Conservation (phyloP, 2,113 vertebrate species). For the Falco punctatus region DNA sequence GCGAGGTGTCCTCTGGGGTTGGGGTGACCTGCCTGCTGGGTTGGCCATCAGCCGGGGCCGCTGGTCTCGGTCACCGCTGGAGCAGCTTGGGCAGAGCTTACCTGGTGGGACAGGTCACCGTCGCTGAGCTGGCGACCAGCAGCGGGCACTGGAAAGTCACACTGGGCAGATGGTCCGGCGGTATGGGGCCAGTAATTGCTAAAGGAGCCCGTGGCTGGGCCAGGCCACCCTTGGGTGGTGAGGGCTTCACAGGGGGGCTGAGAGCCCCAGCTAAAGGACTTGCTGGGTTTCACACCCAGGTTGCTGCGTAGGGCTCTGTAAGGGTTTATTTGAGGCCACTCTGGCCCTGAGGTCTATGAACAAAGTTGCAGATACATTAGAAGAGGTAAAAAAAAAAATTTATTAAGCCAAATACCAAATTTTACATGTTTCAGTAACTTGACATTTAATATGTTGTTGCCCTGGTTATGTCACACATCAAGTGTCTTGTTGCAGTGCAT, state of each 20-base stretch:
- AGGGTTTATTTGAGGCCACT: neutral
- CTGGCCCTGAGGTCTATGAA: neutral
- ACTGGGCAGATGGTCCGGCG: neutral
- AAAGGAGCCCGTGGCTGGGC: neutral
- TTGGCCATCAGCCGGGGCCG: neutral
- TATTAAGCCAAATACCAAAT: neutral
- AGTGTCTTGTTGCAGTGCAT: accelerated
- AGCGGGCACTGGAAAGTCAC: neutral
- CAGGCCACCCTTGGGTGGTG: neutral
- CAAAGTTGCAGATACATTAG: neutral
- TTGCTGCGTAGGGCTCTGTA: accelerated
- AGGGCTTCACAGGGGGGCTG: neutral
- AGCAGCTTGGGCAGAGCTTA: neutral
- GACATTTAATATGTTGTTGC: neutral
- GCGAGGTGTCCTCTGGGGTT: neutral
- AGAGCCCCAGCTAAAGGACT: neutral
- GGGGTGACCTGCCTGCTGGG: neutral
- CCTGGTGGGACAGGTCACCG: neutral
- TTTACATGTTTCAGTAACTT: neutral
- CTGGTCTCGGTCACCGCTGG: accelerated
- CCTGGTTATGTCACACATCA: neutral
- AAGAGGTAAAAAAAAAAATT: neutral
- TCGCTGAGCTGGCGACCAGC: accelerated
- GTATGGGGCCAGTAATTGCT: neutral
- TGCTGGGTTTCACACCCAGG: neutral